Base-by-base conservation (phyloP, 2,113 vertebrate genomes). In the Stigmatopora argus region DNA sequence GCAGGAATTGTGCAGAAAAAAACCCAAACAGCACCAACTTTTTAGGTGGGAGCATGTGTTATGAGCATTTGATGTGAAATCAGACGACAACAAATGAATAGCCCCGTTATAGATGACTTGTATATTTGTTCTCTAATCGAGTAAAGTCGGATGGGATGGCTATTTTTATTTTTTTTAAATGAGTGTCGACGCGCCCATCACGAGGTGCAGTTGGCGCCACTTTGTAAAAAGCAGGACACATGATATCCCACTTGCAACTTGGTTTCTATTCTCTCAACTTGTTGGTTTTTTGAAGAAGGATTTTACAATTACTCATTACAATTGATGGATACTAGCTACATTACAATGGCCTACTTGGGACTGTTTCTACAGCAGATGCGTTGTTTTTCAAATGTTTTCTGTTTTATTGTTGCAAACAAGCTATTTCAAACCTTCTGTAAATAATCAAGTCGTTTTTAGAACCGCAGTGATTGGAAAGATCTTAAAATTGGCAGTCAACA, bases 151-250 rank as follows among this genome's bases (percentile, higher is more conserved):
- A 78, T 79, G 77, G 70, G 69, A 74, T 73, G 45, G n/a, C 11
- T 47, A 51, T 61, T 59, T 41, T 63, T 26, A n/a, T 31, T 60
- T 78, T 78, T 70, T 80, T 80, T 78, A 82, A 82, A 78, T 69
- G 77, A 56, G 86, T 86, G 85, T 48, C 48, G 69, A 60, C 31
- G 47, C 49, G 65, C 56, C 83, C 78, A 84, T 92, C 92, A 91
- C 86, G 67, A 74, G 85, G 81, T 13, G 53, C 58, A 19, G 41
- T 94, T 95, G 93, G 93, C 93, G 94, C 94, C 94, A 94, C 93
- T 95, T 94, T 94, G 74, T 83, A 18, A 7, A 55, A 71, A 44
- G 65, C 65, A 64, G 52, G 52, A 69, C 65, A 2, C 64, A n/a
- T 38, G 18, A 56, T 31, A 12, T 56, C 14, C 10, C 1, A 23